phyloP scores from a whole-genome alignment of 2,113 vertebrate genomes.

The Sinocyclocheilus maitianheensis region DNA sequence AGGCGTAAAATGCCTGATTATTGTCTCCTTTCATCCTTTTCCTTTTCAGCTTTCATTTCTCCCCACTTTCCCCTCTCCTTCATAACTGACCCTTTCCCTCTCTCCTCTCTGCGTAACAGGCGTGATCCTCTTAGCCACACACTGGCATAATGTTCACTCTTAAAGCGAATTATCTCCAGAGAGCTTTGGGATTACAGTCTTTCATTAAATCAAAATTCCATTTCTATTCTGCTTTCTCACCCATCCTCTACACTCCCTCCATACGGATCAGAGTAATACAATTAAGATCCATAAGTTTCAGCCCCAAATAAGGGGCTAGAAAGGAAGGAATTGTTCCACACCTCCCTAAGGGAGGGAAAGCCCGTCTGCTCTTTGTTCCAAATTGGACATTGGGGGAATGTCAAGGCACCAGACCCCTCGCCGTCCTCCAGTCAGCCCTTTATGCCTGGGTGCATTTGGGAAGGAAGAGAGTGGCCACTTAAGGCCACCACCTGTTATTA shows the following conservation, averaged over 20 bases:
- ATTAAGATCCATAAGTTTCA: constrained; percentile 75
- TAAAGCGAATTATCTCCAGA: constrained; percentile 64
- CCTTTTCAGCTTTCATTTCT: neutral
- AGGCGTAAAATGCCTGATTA: neutral
- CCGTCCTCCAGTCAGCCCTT: neutral
- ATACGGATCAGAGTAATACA: constrained; percentile 69
- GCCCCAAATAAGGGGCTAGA: constrained; percentile 65
- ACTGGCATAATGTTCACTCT: constrained; percentile 56
- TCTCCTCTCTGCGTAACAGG: constrained; percentile 38
- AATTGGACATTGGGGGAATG: constrained; percentile 8
- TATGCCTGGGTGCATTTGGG: neutral
- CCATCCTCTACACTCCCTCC: constrained; percentile 28
- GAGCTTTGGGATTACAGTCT: constrained; percentile 67
- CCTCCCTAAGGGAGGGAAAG: constrained; percentile 60
- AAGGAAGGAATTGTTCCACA: constrained; percentile 66
- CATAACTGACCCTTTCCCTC: neutral
- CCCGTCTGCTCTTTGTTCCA: constrained; percentile 49
- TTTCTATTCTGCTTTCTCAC: constrained; percentile 62
- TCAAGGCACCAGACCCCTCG: constrained; percentile 32
- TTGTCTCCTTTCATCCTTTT: constrained; percentile 1
- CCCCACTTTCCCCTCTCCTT: neutral
- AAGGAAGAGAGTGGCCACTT: constrained; percentile 18
- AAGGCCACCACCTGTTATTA: constrained; percentile 1
- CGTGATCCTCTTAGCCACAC: constrained; percentile 56
- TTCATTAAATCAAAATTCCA: constrained; percentile 73